Evolutionary conservation across 2,888 invertebrate genomes (phyloP).

Genomic region (Lysandra bellargus): DNA sequence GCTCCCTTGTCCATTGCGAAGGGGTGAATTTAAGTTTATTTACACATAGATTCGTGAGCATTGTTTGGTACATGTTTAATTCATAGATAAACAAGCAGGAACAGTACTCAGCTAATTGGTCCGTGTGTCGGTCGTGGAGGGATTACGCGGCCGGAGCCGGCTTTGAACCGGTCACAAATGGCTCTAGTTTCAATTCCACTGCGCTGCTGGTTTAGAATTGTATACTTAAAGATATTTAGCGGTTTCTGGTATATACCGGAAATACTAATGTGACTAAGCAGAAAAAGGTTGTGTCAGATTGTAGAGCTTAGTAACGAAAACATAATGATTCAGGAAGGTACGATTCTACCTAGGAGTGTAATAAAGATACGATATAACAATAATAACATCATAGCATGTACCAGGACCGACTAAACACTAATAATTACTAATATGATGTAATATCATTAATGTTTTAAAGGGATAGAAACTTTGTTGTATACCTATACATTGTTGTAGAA

Average conservation of each 20-base stretch:
- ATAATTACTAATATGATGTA: too few relatives aligned
- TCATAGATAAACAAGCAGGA: slow-evolving; percentile 27
- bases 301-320: too few relatives aligned
- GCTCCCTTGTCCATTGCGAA: background rate
- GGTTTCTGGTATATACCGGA: background rate
- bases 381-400: too few relatives aligned
- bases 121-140: slow-evolving; percentile 24
- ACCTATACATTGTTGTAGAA: too few relatives aligned
- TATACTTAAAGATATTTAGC: slow-evolving; percentile 12
- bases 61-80: slow-evolving; percentile 25
- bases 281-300: too few relatives aligned
- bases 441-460: too few relatives aligned
- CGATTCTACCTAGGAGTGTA: too few relatives aligned
- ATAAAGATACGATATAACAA: too few relatives aligned
- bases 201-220: slow-evolving; percentile 20
- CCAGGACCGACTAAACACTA: too few relatives aligned
- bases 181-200: slow-evolving; percentile 28
- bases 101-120: slow-evolving; percentile 30
- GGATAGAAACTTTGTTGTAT: too few relatives aligned
- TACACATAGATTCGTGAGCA: slow-evolving; percentile 11
- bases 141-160: slow-evolving; percentile 27
- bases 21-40: slow-evolving; percentile 16
- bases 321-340: too few relatives aligned
- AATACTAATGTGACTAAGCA: background rate
- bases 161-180: slow-evolving; percentile 30